Conservation (phyloP, 2,113 vertebrate genomes). For the Saimiri boliviensis region DNA sequence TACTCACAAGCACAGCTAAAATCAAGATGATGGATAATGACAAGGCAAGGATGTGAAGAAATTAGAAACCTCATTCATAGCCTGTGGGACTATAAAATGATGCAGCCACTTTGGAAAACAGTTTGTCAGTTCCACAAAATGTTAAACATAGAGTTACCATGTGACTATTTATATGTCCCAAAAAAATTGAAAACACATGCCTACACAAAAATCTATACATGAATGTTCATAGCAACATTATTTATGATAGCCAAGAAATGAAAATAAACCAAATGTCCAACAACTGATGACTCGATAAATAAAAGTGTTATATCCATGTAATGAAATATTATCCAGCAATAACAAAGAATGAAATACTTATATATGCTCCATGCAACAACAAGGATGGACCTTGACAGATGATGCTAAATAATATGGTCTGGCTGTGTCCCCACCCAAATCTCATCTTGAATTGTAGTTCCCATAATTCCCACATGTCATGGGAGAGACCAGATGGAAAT, state of each 20-base stretch:
- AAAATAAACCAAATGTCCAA: neutral
- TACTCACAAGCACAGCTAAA: neutral
- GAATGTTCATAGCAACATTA: neutral
- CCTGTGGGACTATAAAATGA: neutral
- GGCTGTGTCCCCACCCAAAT: no score
- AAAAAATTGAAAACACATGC: neutral
- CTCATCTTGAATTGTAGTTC: no score
- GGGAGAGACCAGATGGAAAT: no score
- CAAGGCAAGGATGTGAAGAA: neutral
- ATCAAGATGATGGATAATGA: neutral
- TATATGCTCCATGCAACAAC: neutral
- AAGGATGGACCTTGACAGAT: neutral
- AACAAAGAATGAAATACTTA: neutral
- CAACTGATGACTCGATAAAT: neutral
- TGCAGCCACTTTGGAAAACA: neutral
- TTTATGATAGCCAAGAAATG: neutral
- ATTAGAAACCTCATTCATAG: neutral
- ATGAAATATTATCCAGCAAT: neutral
- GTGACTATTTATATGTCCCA: neutral
- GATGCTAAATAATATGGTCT: neutral
- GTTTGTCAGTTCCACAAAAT: neutral
- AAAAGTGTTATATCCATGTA: neutral
- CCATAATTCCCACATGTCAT: no score
- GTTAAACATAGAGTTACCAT: neutral
- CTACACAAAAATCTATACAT: neutral